Percentiles rank a stretch among this genome's conserved stretches.
These are phyloP conservation scores for Passer domesticus DNA, from an alignment of 2,113 vertebrate genomes.

Conservation along the genomic window DNA sequence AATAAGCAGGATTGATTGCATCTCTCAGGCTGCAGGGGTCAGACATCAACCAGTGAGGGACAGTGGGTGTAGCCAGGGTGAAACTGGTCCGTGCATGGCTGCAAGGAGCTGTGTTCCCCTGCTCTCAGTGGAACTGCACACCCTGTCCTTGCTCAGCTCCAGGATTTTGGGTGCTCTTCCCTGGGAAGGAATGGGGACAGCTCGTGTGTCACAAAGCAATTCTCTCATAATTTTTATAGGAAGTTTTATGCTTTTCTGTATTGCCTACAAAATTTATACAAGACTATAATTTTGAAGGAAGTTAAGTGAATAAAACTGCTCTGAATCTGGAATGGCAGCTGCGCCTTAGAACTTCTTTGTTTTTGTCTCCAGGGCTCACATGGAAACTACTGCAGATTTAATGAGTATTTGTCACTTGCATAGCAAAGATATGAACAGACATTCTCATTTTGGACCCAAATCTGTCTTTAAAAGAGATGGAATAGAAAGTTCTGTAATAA, in stretches of 20 bases:
- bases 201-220: neutral
- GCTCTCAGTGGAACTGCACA: neutral
- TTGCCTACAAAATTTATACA: neutral
- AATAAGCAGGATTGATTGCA: neutral
- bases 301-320: neutral
- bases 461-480: neutral
- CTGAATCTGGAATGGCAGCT: neutral
- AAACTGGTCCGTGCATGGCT: neutral
- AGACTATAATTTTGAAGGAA: neutral
- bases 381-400: conserved; percentile 1
- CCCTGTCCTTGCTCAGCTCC: neutral
- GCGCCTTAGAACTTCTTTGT: neutral
- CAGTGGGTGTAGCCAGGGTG: neutral
- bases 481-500: neutral
- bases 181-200: neutral
- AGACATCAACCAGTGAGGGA: neutral
- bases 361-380: neutral
- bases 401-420: neutral
- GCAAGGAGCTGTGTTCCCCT: neutral
- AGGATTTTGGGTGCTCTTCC: neutral
- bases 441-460: neutral
- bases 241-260: neutral
- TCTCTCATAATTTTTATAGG: neutral
- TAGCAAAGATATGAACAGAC: neutral
- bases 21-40: neutral